phyloP scores from a whole-genome alignment of 2,888 invertebrate genomes.

The Serripes groenlandicus region DNA sequence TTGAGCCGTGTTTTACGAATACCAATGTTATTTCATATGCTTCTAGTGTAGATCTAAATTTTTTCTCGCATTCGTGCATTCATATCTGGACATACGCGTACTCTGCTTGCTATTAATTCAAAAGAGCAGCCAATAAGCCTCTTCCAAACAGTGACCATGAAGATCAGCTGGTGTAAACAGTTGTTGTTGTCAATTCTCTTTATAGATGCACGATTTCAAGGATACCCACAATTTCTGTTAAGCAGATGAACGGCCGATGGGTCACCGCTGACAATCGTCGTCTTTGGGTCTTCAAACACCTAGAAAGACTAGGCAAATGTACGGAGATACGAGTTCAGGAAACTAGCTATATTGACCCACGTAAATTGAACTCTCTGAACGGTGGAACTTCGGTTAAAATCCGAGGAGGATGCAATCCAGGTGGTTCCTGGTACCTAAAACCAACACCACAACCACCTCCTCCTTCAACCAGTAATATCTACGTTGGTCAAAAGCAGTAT shows the following conservation, averaged over 20 bases:
- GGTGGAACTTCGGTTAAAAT: neutral
- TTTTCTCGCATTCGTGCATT: too few species aligned
- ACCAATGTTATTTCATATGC: too few species aligned
- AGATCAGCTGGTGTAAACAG: neutral
- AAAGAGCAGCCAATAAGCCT: too few species aligned
- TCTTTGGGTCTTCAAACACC: neutral
- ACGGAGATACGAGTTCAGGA: neutral
- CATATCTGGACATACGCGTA: too few species aligned
- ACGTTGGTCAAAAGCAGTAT: too few species aligned
- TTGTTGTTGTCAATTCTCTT: neutral
- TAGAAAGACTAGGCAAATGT: neutral
- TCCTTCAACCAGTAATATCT: too few species aligned
- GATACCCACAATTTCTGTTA: conserved; percentile 1
- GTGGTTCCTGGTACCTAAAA: conserved; percentile 10
- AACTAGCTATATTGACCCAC: neutral
- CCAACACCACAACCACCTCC: too few species aligned
- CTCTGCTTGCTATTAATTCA: too few species aligned
- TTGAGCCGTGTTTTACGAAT: too few species aligned
- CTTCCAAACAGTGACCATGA: too few species aligned
- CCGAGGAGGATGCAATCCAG: neutral
- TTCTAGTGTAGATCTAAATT: too few species aligned
- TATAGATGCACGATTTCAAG: neutral
- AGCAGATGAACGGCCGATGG: neutral
- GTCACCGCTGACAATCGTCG: neutral
- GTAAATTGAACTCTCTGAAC: neutral